Base-by-base conservation (phyloP, 2,113 vertebrate species). In the Ursus arctos region DNA sequence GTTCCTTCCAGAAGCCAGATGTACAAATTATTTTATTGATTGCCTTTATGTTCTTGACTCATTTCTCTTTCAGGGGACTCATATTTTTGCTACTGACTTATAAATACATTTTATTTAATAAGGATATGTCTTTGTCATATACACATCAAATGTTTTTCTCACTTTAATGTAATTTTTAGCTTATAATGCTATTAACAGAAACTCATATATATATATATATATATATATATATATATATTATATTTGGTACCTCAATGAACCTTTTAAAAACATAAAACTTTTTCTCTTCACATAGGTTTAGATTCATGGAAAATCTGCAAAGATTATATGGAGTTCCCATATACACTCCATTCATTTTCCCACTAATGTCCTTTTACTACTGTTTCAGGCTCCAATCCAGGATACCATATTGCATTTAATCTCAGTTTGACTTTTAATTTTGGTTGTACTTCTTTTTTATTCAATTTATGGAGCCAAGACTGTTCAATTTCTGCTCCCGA, bases 401-500 rank as follows among this genome's bases (percentile, higher is more conserved):
- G 28, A 63, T 49, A 59, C 28, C 28, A 43, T 79, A 72, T 55
- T 82, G 40, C 16, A 79, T 82, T 96, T 77, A 51, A 85, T 86
- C 49, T 92, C 69, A 63, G 40, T 72, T 91, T 93, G 19, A 91
- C 61, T 91, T 79, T 86, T 92, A 61, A 86, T 69, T 97, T 92
- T 67, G 83, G n/a, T 79, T 92, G 14, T 24, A 65, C 13, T 89
- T 67, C 22, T 55, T 91, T 91, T 81, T 77, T 55, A 84, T 76
- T 83, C 67, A 21, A 91, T 86, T 95, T 95, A 96, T 59, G 86
- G 57, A 97, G 65, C 85, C 79, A 95, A 88, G 11, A 63, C 16
- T 53, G 28, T 92, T 82, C 49, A 53, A 67, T 79, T 96, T 91
- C 82, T 89, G 86, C 67, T 83, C 72, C 24, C 26, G 72, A 91